A percentile compares a stretch with the other conserved stretches of the same genome.
These are phyloP conservation scores for Drosophila dives DNA, from an alignment of 2,888 invertebrate genomes.

Conservation along the genomic window DNA sequence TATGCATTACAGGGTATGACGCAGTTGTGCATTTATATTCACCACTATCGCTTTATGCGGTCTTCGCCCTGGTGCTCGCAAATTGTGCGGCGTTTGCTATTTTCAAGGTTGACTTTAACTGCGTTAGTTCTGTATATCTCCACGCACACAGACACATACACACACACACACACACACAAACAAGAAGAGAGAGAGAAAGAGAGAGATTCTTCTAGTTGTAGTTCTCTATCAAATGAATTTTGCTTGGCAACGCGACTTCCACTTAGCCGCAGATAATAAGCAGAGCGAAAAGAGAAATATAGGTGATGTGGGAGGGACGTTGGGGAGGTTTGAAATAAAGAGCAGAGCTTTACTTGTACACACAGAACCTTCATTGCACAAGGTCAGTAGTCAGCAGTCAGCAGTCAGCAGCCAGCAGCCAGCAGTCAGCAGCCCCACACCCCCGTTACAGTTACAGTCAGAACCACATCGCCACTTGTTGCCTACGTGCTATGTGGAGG, in stretches of 20 bases:
- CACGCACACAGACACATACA: constrained; percentile 16
- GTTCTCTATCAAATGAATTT: constrained; percentile 47
- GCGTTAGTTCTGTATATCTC: constrained; percentile 64
- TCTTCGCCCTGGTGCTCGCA: constrained; percentile 41
- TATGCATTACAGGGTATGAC: constrained; percentile 26
- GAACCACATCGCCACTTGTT: constrained; percentile 51
- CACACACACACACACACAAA: neutral
- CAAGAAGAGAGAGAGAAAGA: constrained; percentile 6
- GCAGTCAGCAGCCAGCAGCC: neutral
- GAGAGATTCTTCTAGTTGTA: constrained; percentile 18
- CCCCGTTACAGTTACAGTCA: constrained; percentile 12
- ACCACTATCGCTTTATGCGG: constrained; percentile 38
- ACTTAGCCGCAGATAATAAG: constrained; percentile 37
- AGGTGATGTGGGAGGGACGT: neutral
- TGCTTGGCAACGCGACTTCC: constrained; percentile 53
- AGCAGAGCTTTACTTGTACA: constrained; percentile 29
- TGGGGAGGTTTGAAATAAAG: neutral
- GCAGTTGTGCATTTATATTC: constrained; percentile 4
- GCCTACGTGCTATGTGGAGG: constrained; percentile 23
- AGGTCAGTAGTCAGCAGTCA: constrained; percentile 45
- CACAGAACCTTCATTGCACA: constrained; percentile 53
- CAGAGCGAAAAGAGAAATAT: neutral
- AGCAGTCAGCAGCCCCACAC: constrained; percentile 8
- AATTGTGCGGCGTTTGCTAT: constrained; percentile 74
- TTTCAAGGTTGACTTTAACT: constrained; percentile 79